phyloP scores from a whole-genome alignment of 2,888 invertebrate genomes.

The Drosophila ustulata region DNA sequence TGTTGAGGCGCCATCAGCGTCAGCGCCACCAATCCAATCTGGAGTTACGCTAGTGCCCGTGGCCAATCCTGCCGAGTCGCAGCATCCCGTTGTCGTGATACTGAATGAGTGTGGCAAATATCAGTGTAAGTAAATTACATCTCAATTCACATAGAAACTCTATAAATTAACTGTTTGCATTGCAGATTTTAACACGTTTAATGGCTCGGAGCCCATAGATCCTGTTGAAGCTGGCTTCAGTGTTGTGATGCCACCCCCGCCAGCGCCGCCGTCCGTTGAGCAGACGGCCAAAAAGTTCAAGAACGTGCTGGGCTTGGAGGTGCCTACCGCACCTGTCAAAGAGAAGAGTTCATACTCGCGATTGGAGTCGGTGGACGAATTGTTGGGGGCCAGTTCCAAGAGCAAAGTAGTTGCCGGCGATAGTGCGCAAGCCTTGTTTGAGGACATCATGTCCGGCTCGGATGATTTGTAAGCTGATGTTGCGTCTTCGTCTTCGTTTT shows the following conservation, averaged over 20 bases:
- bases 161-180: neutral
- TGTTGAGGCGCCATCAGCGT: neutral
- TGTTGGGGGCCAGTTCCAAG: conserved; percentile 46
- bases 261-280: conserved; percentile 18
- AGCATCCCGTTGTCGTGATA: conserved; percentile 82
- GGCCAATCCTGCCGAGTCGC: conserved; percentile 67
- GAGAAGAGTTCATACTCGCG: conserved; percentile 12
- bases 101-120: conserved; percentile 82
- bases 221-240: conserved; percentile 49
- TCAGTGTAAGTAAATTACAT: conserved; percentile 73
- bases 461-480: conserved; percentile 58
- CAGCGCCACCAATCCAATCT: neutral
- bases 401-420: conserved; percentile 49
- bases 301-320: neutral
- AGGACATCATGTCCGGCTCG: conserved; percentile 60
- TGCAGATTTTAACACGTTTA: conserved; percentile 82
- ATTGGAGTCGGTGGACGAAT: conserved; percentile 30
- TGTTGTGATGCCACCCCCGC: conserved; percentile 35
- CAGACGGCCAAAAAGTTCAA: conserved; percentile 54
- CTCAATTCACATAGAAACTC: neutral
- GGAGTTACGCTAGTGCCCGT: conserved; percentile 44
- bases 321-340: neutral
- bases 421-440: conserved; percentile 56
- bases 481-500: neutral
- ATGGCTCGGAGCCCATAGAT: conserved; percentile 60